These are phyloP conservation scores for Dromas ardeola DNA, from an alignment of 2,113 vertebrate genomes.

Conservation along the genomic window DNA sequence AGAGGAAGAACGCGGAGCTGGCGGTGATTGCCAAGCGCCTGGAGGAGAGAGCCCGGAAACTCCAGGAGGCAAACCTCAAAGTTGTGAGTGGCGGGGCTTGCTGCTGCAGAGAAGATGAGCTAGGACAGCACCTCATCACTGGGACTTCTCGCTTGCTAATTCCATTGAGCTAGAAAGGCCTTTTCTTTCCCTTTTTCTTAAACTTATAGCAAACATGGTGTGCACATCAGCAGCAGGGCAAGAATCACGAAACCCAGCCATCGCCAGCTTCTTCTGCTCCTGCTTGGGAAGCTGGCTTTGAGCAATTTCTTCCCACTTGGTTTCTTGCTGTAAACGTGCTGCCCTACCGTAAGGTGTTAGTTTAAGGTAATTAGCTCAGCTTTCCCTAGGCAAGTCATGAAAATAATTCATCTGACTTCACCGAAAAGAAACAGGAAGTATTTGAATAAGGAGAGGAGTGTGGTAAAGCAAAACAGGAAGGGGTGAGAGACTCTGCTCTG, in stretches of 20 bases:
- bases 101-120: not conserved
- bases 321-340: not conserved
- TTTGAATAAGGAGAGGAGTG: conserved; percentile 35
- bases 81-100: conserved; percentile 76
- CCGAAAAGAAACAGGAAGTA: conserved; percentile 27
- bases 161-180: not conserved
- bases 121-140: not conserved
- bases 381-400: not conserved
- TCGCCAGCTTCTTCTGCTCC: accelerated
- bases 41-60: conserved; percentile 93
- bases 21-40: conserved; percentile 93
- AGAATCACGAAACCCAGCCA: not conserved
- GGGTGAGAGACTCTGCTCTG: conserved; percentile 4
- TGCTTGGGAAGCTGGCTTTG: not conserved
- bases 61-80: conserved; percentile 96
- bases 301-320: not conserved
- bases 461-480: conserved; percentile 48
- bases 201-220: not conserved
- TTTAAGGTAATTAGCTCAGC: not conserved
- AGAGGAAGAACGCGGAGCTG: conserved; percentile 95
- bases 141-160: not conserved
- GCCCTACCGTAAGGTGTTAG: not conserved
- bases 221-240: not conserved
- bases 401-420: conserved; percentile 29
- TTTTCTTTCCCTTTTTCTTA: not conserved